phyloP scores from a whole-genome alignment of 2,113 vertebrate genomes.

The Aldabrachelys gigantea region DNA sequence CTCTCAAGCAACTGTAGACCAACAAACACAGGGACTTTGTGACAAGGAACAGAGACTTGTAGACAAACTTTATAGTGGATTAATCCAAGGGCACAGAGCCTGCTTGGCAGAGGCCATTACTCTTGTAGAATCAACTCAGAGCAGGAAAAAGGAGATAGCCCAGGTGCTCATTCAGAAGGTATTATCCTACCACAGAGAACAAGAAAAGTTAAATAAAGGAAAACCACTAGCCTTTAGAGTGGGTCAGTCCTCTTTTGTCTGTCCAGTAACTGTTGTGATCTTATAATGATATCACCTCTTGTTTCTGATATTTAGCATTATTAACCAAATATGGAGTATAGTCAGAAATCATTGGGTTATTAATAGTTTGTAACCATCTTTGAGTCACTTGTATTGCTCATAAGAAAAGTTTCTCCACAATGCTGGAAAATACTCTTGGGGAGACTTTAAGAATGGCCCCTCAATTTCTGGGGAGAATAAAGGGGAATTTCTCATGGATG shows the following conservation, averaged over 20 bases:
- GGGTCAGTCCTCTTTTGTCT: slow-evolving; percentile 84
- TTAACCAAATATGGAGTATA: neutral
- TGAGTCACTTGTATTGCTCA: neutral
- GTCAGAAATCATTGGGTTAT: neutral
- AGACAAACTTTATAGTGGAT: slow-evolving; percentile 85
- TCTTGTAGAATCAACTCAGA: slow-evolving; percentile 92
- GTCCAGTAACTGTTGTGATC: slow-evolving; percentile 20
- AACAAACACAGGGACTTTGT: slow-evolving; percentile 77
- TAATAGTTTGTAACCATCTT: neutral
- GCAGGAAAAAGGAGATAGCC: slow-evolving; percentile 90
- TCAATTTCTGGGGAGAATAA: neutral
- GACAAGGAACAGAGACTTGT: slow-evolving; percentile 86
- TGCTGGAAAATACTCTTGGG: neutral
- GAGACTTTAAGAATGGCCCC: neutral
- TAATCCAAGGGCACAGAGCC: slow-evolving; percentile 88
- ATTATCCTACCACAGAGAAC: slow-evolving; percentile 85
- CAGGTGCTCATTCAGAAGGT: slow-evolving; percentile 95
- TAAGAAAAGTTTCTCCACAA: neutral
- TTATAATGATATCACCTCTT: neutral
- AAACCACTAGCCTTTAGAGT: slow-evolving; percentile 95
- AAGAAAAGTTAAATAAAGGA: slow-evolving; percentile 86
- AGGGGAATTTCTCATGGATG: neutral
- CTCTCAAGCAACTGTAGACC: slow-evolving; percentile 61
- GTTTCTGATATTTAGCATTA: accelerated
- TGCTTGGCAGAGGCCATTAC: slow-evolving; percentile 95